These are phyloP conservation scores for Myopa tessellatipennis DNA, from an alignment of 2,888 invertebrate species.

Conservation along the genomic window DNA sequence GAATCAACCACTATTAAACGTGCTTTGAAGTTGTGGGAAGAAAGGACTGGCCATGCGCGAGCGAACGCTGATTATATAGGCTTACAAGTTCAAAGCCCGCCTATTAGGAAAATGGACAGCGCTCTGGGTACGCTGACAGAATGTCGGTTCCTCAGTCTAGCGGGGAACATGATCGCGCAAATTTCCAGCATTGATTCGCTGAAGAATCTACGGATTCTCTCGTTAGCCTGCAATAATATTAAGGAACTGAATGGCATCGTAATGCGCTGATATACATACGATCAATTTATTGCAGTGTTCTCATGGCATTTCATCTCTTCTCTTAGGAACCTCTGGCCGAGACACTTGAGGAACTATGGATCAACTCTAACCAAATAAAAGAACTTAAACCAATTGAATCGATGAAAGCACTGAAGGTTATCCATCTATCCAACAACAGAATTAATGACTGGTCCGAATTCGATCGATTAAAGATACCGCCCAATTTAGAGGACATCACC, in stretches of 20 bases:
- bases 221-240: slow-evolving; percentile 89
- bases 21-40: slow-evolving; percentile 90
- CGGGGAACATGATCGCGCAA: slow-evolving; percentile 95
- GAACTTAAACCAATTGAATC: slow-evolving; percentile 89
- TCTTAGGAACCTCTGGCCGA: slow-evolving; percentile 84
- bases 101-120: slow-evolving; percentile 95
- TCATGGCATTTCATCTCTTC: background rate
- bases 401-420: slow-evolving; percentile 82
- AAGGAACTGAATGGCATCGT: slow-evolving; percentile 89
- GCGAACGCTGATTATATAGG: slow-evolving; percentile 80
- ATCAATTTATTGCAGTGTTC: background rate
- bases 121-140: slow-evolving; percentile 78
- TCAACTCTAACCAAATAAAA: slow-evolving; percentile 93
- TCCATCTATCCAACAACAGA: slow-evolving; percentile 85
- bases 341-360: slow-evolving; percentile 93
- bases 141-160: slow-evolving; percentile 88
- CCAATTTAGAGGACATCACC: slow-evolving; percentile 80
- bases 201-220: slow-evolving; percentile 85
- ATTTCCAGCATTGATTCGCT: slow-evolving; percentile 84
- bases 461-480: slow-evolving; percentile 80
- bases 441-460: slow-evolving; percentile 94
- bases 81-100: slow-evolving; percentile 89
- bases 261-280: slow-evolving; percentile 50
- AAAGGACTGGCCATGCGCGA: slow-evolving; percentile 75
- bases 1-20: slow-evolving; percentile 86